Conservation (phyloP, 2,113 vertebrate species). For the Rhinopomastus cyanomelas region DNA sequence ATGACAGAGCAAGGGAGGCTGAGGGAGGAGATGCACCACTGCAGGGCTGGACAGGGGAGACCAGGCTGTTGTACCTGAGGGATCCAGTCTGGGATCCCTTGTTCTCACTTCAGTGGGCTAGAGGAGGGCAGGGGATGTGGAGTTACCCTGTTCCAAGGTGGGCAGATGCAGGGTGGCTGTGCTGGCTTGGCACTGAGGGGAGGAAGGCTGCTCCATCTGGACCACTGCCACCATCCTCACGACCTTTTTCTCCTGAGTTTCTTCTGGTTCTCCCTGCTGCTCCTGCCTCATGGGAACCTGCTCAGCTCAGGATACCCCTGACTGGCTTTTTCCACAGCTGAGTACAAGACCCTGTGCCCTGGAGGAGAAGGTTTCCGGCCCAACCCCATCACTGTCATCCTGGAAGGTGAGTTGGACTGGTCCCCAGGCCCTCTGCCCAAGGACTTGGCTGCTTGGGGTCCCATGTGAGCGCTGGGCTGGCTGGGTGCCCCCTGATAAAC, state of each 20-base stretch:
- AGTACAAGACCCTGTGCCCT: conserved; percentile 92
- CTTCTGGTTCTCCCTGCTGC: background rate
- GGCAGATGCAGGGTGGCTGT: background rate
- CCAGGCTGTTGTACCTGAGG: background rate
- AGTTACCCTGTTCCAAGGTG: no score
- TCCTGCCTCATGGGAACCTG: background rate
- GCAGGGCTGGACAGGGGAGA: background rate
- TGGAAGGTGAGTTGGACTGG: conserved; percentile 81
- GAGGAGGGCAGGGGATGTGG: background rate
- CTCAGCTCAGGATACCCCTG: background rate
- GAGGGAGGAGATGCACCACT: background rate
- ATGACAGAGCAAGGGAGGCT: background rate
- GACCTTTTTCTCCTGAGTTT: background rate
- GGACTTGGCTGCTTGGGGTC: background rate
- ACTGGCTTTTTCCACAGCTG: conserved; percentile 74
- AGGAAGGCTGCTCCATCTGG: background rate
- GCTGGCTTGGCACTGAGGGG: fast-evolving
- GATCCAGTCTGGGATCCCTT: background rate
- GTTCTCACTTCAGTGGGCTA: background rate
- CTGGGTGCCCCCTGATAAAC: background rate
- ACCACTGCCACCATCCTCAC: background rate
- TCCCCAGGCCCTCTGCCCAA: fast-evolving
- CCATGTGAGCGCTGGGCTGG: background rate
- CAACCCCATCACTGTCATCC: conserved; percentile 91
- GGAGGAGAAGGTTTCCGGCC: conserved; percentile 93